Evolutionary conservation across 2,888 invertebrate species (phyloP), one percentile per base, ranked within the genome.

Genomic region (Chydorus sphaericus): DNA sequence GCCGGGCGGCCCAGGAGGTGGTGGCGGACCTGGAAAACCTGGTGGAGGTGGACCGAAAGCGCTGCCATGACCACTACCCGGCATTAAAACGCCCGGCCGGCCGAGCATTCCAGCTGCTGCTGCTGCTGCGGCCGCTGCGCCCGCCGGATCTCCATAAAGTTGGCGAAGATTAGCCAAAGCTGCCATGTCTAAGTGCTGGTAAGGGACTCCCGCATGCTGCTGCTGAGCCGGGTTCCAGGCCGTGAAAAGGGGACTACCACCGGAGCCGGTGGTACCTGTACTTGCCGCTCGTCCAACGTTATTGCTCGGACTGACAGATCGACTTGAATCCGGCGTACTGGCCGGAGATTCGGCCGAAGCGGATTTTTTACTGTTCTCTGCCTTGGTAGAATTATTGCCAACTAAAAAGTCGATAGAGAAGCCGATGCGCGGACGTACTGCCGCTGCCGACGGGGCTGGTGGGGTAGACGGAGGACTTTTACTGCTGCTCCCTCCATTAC

Each of bases 361-460:
- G 10, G 38, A 53, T 53, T 38, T 53, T 28, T 51, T 29, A 14
- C 20, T 36, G 33, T 31, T 23, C 31, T 30, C 18, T 31, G 26
- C 4, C 20, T 48, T 10, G 28, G 10, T n/a, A 16, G 7, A 4
- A 7, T 48, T 48, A 10, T 48, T 36, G 33, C 55, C 55, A 6
- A 55, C 55, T 48, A 55, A 26, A 23, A 49, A 55, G n/a, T 55
- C 55, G 55, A 55, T 55, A 4, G 55, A 55, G 55, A 55, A 55
- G 20, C 55, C 55, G 55, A 55, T 55, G 5, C 31, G 31, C 6
- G 55, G 55, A 31, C 55, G 48, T 23, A 23, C 28, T 29, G 28
- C 36, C 5, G 53, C 28, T 23, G 53, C 14, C 37, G 53, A 36
- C 36, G 26, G 30, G 5, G 44, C n/a, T 20, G 26, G 36, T 23